Base-by-base conservation (phyloP, 2,113 vertebrate species). In the Chascanopsetta lugubris region DNA sequence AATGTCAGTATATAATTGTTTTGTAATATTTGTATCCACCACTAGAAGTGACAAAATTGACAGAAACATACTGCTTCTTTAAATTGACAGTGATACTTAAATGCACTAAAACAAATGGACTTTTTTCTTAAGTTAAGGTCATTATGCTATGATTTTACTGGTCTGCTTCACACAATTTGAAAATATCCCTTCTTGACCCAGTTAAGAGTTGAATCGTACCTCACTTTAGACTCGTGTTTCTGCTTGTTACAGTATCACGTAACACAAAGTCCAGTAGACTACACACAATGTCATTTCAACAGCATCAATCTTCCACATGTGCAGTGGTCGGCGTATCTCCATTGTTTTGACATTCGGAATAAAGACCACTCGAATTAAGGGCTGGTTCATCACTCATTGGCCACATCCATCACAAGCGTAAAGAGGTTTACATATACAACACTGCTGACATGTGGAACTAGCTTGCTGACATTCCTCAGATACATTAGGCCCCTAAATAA, bases 401-500 rank as follows among this genome's bases (percentile, higher is more conserved):
- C 49, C 25, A 46, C 57, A 88, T 90, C 66, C 58, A 72, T 88
- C 85, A 82, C 49, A 57, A 0, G 24, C 25, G 42, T 65, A 69
- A 74, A 84, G 70, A 63, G 57, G 61, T 61, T 84, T 82, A 73
- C 80, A 82, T 75, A 67, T 50, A 87, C 86, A 87, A 69, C 38
- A 8, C 30, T 26, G 82, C 75, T 68, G 79, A 86, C 75, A 82
- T 80, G 73, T 61, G 69, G 64, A 88, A 86, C 79, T 77, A 80
- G 63, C 71, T n/a, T 77, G 78, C 72, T 80, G 88, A 88, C 79
- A 70, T 59, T 71, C 48, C 68, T 62, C 79, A 66, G 74, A 79
- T 81, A 74, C 72, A 72, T 84, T 58, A 68, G 69, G 65, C 54
- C 70, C 76, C 77, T 72, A 78, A 80, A 86, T 69, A 89, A 87